phyloP scores from a whole-genome alignment of 1,140 invertebrate genomes.

The Xylocopa sonorina region DNA sequence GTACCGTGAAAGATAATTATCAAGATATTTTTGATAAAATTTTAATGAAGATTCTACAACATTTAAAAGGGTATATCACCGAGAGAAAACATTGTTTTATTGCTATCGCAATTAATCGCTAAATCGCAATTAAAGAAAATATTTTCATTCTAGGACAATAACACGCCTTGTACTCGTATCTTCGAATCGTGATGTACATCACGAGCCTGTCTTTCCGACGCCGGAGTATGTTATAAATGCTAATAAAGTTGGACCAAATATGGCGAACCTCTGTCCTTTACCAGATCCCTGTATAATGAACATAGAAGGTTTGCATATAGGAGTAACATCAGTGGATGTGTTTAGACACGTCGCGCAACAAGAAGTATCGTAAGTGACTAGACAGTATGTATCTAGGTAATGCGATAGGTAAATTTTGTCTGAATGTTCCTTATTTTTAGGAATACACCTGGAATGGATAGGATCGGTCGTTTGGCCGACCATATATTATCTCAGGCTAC shows the following conservation, averaged over 20 bases:
- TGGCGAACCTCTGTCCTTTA: slow-evolving; percentile 84
- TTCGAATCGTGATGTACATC: slow-evolving; percentile 89
- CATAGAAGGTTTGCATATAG: slow-evolving; percentile 89
- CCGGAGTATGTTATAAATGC: slow-evolving; percentile 83
- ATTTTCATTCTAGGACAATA: slow-evolving; percentile 85
- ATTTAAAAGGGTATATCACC: slow-evolving; percentile 79
- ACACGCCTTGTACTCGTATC: slow-evolving; percentile 89
- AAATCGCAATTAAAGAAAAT: slow-evolving; percentile 68
- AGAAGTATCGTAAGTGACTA: slow-evolving; percentile 89
- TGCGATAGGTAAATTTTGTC: not conserved
- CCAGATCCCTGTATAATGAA: slow-evolving; percentile 92
- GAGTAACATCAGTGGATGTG: slow-evolving; percentile 91
- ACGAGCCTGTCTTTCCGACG: slow-evolving; percentile 91
- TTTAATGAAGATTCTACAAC: slow-evolving; percentile 85
- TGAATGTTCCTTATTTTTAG: slow-evolving; percentile 65
- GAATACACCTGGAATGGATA: slow-evolving; percentile 81
- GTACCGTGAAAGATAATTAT: slow-evolving; percentile 84
- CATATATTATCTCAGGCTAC: slow-evolving; percentile 90
- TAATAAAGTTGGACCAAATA: slow-evolving; percentile 59
- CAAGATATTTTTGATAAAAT: slow-evolving; percentile 88
- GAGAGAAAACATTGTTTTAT: slow-evolving; percentile 11
- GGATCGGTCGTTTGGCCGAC: slow-evolving; percentile 87
- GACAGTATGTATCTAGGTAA: not conserved
- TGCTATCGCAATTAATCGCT: not conserved
- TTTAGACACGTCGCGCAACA: slow-evolving; percentile 90